These are phyloP conservation scores for Urocolius indicus DNA, from an alignment of 2,113 vertebrate species.

Conservation along the genomic window DNA sequence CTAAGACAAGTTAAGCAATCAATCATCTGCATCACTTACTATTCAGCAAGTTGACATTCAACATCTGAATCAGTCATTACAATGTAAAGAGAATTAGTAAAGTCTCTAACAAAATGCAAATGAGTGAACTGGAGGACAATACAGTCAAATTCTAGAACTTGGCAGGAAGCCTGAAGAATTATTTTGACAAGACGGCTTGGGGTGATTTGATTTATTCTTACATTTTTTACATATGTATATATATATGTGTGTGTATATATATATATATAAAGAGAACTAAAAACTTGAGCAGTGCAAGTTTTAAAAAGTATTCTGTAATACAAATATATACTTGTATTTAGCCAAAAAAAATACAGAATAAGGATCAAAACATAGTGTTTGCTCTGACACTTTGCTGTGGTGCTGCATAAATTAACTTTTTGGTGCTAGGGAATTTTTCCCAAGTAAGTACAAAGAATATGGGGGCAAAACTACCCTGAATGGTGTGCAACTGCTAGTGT, in stretches of 20 bases:
- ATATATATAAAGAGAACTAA: neutral
- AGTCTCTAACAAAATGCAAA: slow-evolving; percentile 72
- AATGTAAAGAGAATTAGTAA: slow-evolving; percentile 72
- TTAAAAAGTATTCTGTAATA: neutral
- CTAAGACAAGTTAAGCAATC: slow-evolving; percentile 39
- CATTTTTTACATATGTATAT: neutral
- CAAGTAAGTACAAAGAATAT: neutral
- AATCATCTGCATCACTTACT: slow-evolving; percentile 35
- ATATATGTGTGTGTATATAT: no score
- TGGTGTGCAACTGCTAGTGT: neutral
- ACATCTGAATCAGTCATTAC: slow-evolving; percentile 73
- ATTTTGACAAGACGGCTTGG: slow-evolving; percentile 55
- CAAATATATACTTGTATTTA: neutral
- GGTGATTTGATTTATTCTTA: slow-evolving; percentile 37
- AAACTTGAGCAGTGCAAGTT: neutral
- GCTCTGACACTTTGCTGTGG: neutral
- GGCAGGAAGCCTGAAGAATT: slow-evolving; percentile 60
- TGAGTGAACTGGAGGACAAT: slow-evolving; percentile 68
- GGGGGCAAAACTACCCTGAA: neutral
- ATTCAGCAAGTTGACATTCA: slow-evolving; percentile 49
- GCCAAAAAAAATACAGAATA: neutral
- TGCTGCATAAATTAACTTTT: neutral
- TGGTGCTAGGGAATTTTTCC: neutral
- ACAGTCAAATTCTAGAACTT: slow-evolving; percentile 57
- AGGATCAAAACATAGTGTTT: neutral